These are phyloP conservation scores for Carettochelys insculpta DNA, from an alignment of 2,113 vertebrate species.

Conservation along the genomic window DNA sequence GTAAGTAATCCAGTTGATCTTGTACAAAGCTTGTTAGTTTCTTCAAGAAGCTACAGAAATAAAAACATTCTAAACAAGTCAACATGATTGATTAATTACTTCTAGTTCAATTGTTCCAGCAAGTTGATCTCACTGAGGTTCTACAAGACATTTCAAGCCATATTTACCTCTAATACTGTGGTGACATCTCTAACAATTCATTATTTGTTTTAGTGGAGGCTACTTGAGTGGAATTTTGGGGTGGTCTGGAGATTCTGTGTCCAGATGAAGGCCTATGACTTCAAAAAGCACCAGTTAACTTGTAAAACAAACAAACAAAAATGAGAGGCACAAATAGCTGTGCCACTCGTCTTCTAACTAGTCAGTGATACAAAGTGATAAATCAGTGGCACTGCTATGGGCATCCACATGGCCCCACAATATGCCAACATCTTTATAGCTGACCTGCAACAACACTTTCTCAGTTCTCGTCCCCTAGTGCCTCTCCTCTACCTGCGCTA, in stretches of 20 bases:
- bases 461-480: no score
- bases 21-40: background rate
- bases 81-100: background rate
- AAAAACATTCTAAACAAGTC: background rate
- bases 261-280: background rate
- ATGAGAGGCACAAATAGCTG: background rate
- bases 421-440: no score
- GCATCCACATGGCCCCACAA: no score
- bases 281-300: background rate
- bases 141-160: background rate
- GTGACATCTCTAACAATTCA: background rate
- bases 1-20: conserved; percentile 28
- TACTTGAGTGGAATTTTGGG: background rate
- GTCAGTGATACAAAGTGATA: background rate
- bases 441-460: no score
- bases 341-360: background rate
- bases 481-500: no score
- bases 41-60: background rate
- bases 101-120: background rate
- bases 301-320: background rate
- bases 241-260: background rate
- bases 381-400: no score
- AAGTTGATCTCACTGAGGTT: background rate
- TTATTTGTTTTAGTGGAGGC: background rate
- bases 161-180: background rate